Conservation (phyloP, 2,113 vertebrate genomes). For the Cricetomys ansorgei region DNA sequence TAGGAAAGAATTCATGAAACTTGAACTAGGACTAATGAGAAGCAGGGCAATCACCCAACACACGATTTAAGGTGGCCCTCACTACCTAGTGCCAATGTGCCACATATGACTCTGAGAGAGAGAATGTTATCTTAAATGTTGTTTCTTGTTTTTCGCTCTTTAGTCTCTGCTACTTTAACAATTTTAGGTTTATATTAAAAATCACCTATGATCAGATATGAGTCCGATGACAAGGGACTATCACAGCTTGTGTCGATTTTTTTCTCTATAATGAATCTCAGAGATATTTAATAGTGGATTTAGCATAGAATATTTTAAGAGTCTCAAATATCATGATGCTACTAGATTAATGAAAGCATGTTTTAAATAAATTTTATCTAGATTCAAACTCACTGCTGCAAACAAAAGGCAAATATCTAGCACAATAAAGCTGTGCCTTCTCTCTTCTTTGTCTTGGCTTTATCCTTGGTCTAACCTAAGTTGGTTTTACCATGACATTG, state of each 20-base stretch:
- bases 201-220: background rate
- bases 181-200: background rate
- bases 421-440: background rate
- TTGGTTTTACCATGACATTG: background rate
- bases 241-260: background rate
- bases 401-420: background rate
- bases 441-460: background rate
- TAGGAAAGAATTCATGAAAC: background rate
- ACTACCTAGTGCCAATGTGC: rapidly evolving
- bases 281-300: background rate
- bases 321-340: background rate
- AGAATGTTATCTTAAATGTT: background rate
- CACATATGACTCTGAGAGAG: background rate
- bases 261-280: background rate
- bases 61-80: background rate
- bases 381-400: background rate
- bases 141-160: background rate
- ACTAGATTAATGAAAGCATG: background rate
- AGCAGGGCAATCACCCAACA: rapidly evolving
- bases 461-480: background rate
- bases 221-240: background rate
- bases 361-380: background rate
- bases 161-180: background rate
- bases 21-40: background rate
- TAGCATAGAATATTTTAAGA: background rate